These are phyloP conservation scores for Nautilus pompilius DNA, from an alignment of 1,140 invertebrate species.

Conservation along the genomic window DNA sequence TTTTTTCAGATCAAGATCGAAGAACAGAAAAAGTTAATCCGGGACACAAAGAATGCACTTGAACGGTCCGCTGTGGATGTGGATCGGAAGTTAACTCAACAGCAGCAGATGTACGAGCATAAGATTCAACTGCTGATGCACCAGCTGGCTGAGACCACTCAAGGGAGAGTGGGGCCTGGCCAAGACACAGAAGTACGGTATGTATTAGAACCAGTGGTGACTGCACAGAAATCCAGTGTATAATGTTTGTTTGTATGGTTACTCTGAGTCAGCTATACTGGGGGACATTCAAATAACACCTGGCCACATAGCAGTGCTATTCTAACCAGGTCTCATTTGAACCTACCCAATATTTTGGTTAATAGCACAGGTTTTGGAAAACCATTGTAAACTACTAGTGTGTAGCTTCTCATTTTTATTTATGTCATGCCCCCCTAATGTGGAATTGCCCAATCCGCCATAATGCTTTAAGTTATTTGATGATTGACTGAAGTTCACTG, in stretches of 20 bases:
- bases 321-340: neutral
- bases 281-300: neutral
- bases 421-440: too few relatives aligned
- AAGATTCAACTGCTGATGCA: conserved; percentile 54
- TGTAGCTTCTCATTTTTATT: too few relatives aligned
- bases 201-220: neutral
- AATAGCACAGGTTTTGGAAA: too few relatives aligned
- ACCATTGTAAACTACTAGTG: too few relatives aligned
- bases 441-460: too few relatives aligned
- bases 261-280: neutral
- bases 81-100: conserved; percentile 50
- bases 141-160: conserved; percentile 25
- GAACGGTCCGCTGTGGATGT: conserved; percentile 52
- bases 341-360: neutral
- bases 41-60: conserved; percentile 51
- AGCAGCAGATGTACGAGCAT: conserved; percentile 56
- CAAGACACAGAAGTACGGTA: neutral
- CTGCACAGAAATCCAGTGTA: neutral
- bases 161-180: conserved; percentile 27
- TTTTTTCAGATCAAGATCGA: conserved; percentile 52
- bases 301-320: neutral
- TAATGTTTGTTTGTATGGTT: neutral
- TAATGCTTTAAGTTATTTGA: too few relatives aligned
- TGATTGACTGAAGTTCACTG: too few relatives aligned
- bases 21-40: conserved; percentile 54